These are phyloP conservation scores for Tholera decimalis DNA, from an alignment of 2,888 invertebrate species.

Conservation along the genomic window DNA sequence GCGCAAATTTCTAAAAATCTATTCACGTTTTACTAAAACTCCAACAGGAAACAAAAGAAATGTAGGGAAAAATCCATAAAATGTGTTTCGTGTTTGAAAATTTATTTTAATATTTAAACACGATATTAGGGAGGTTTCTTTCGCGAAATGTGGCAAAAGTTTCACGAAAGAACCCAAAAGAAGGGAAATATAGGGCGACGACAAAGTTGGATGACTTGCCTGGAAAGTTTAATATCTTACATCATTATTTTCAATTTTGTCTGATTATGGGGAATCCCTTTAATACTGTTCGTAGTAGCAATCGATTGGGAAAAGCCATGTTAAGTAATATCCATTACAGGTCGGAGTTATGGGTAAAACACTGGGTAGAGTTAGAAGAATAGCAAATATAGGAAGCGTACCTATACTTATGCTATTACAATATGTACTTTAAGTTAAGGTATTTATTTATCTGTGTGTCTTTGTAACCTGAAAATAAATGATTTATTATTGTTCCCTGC, in stretches of 20 bases:
- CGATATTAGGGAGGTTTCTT: no score
- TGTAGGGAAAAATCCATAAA: no score
- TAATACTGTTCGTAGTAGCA: conserved; percentile 8
- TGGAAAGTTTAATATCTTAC: conserved; percentile 52
- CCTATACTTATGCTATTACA: no score
- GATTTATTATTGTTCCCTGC: no score
- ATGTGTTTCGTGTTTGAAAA: neutral
- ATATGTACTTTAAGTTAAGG: no score
- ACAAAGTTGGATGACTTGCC: conserved; percentile 42
- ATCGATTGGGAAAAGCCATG: conserved; percentile 24
- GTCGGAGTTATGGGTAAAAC: conserved; percentile 1
- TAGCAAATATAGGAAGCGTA: neutral
- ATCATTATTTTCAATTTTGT: conserved; percentile 56
- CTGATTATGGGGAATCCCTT: conserved; percentile 44
- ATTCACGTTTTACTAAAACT: no score
- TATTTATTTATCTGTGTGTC: no score
- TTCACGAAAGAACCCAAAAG: conserved; percentile 1
- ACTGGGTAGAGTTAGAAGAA: neutral
- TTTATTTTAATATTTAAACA: conserved; percentile 3
- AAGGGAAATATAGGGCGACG: conserved; percentile 16
- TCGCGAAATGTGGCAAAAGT: conserved; percentile 1
- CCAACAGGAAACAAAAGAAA: no score
- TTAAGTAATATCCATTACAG: conserved; percentile 29
- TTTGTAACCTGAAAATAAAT: no score
- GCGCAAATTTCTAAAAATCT: no score